Percentiles rank a stretch among this genome's conserved stretches.
These are phyloP conservation scores for Gasterosteus nipponicus DNA, from an alignment of 2,113 vertebrate species.

Conservation along the genomic window DNA sequence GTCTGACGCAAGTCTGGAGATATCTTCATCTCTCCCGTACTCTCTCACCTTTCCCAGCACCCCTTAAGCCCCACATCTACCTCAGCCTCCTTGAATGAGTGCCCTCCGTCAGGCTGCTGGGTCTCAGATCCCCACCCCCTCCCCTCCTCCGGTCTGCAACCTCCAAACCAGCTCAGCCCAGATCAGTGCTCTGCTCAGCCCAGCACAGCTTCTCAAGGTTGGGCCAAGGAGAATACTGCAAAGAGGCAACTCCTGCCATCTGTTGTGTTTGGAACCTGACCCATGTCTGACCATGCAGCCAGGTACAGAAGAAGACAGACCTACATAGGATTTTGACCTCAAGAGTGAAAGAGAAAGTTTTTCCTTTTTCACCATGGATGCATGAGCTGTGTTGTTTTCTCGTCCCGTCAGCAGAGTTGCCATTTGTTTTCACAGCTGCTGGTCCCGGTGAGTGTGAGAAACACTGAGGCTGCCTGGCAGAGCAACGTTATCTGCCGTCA, in stretches of 20 bases:
- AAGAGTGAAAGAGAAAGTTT: background rate
- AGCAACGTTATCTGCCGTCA: conserved; percentile 31
- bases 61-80: conserved; percentile 11
- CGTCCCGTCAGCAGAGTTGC: background rate
- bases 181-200: conserved; percentile 49
- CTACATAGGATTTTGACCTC: background rate
- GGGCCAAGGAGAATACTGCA: conserved; percentile 67
- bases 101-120: conserved; percentile 1
- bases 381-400: conserved; percentile 17
- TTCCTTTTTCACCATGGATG: background rate
- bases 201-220: conserved; percentile 77
- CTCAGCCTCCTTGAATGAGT: conserved; percentile 23
- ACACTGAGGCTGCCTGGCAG: background rate
- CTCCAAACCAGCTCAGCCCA: conserved; percentile 43
- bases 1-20: background rate
- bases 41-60: conserved; percentile 15
- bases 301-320: conserved; percentile 30
- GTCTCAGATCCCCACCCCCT: conserved; percentile 24
- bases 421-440: conserved; percentile 46
- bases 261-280: conserved; percentile 63
- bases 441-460: conserved; percentile 26
- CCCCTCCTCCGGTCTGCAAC: conserved; percentile 33
- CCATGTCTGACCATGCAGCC: conserved; percentile 31
- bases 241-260: conserved; percentile 63
- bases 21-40: background rate